These are phyloP conservation scores for Halesus radiatus DNA, from an alignment of 1,140 invertebrate species.

Conservation along the genomic window DNA sequence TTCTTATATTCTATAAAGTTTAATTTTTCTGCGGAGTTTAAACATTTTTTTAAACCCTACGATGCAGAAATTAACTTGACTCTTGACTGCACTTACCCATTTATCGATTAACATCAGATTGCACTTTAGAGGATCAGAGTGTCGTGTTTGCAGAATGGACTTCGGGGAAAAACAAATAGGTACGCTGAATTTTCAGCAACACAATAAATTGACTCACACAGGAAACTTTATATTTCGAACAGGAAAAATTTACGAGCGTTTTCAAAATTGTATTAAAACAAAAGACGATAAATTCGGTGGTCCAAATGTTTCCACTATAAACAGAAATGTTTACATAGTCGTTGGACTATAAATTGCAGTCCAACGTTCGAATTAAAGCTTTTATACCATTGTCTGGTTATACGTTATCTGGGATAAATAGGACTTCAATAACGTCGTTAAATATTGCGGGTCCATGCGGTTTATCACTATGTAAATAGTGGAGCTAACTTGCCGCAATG, in stretches of 20 bases:
- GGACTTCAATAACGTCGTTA: no score
- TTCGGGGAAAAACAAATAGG: constrained; percentile 48
- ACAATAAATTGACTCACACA: constrained; percentile 49
- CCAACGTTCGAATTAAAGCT: constrained; percentile 2
- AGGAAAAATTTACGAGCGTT: constrained; percentile 52
- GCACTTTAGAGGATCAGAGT: not conserved
- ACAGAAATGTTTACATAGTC: constrained; percentile 26
- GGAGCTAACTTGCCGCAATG: no score
- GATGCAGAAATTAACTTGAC: no score
- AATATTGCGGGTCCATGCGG: no score
- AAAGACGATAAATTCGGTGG: constrained; percentile 43
- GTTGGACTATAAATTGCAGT: constrained; percentile 16
- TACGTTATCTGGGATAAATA: no score
- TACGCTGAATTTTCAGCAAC: constrained; percentile 30
- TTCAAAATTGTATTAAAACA: constrained; percentile 51
- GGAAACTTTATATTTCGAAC: constrained; percentile 50
- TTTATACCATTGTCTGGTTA: not conserved
- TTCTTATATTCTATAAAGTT: no score
- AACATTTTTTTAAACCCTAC: no score
- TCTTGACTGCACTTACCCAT: no score
- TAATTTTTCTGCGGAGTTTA: no score
- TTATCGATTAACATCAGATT: not conserved
- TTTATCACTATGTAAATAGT: no score
- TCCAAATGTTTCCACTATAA: constrained; percentile 15
- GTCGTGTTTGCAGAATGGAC: not conserved